Evolutionary conservation across 2,797 vertebrate genomes (phyloP).

Genomic region (Halcyon leucocephala): DNA sequence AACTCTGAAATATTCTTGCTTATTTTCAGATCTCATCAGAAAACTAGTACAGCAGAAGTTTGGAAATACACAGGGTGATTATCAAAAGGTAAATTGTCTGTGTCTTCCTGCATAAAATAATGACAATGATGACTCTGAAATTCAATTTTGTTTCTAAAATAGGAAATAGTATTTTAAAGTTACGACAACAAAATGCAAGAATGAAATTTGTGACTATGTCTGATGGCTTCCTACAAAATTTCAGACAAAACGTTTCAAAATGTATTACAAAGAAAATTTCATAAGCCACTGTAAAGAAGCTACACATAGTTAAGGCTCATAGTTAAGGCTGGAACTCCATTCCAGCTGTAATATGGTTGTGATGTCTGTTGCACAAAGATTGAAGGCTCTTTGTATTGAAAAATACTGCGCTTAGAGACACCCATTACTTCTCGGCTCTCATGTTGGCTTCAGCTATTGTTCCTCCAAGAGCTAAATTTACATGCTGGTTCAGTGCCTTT

Average conservation of each 20-base stretch:
- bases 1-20: constrained; percentile 65
- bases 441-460: background rate
- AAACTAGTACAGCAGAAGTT: constrained; percentile 76
- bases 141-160: background rate
- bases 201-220: background rate
- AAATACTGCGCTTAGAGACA: background rate
- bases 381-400: background rate
- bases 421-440: background rate
- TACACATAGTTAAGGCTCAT: background rate
- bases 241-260: background rate
- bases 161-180: background rate
- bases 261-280: background rate
- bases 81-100: constrained; percentile 81
- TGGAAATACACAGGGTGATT: constrained; percentile 69
- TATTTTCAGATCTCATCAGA: constrained; percentile 78
- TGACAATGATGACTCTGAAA: background rate
- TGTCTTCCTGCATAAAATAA: background rate
- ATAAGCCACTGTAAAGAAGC: background rate
- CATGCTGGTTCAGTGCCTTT: background rate
- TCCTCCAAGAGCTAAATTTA: background rate
- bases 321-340: background rate
- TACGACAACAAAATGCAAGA: background rate
- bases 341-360: background rate
- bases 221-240: background rate
- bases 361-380: background rate